Evolutionary conservation across 2,113 vertebrate genomes (phyloP).

Genomic region (Paramormyrops kingsleyae): DNA sequence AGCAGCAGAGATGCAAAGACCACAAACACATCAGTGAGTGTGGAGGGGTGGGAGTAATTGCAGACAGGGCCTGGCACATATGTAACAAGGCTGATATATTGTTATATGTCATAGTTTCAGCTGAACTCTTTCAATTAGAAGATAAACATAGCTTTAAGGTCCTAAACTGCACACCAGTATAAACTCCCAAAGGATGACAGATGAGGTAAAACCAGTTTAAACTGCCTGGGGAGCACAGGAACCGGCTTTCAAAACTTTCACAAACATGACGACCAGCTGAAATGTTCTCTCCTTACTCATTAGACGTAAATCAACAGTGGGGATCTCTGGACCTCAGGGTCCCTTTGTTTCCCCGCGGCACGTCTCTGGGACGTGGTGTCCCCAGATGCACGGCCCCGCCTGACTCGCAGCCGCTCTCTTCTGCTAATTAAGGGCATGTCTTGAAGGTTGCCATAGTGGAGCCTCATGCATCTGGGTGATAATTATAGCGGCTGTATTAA

Average conservation of each 20-base stretch:
- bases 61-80: neutral
- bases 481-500: slow-evolving; percentile 41
- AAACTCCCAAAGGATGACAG: neutral
- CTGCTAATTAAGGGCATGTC: slow-evolving; percentile 43
- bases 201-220: slow-evolving; percentile 5
- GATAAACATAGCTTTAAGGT: neutral
- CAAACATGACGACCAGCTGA: neutral
- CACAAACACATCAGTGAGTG: neutral
- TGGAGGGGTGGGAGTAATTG: neutral
- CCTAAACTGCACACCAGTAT: neutral
- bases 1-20: neutral
- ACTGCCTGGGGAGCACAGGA: neutral
- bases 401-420: slow-evolving; percentile 28
- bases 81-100: neutral
- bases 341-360: slow-evolving; percentile 1
- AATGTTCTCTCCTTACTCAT: neutral
- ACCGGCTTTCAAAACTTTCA: neutral
- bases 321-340: neutral
- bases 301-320: neutral
- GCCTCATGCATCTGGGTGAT: slow-evolving; percentile 34
- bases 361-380: neutral
- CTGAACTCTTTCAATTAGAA: neutral
- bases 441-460: slow-evolving; percentile 41
- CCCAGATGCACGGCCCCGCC: slow-evolving; percentile 10
- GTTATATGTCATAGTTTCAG: neutral